A percentile compares a stretch with the other conserved stretches of the same genome.
Conservation (phyloP, 2,797 vertebrate species). For the Spinus pinus region DNA sequence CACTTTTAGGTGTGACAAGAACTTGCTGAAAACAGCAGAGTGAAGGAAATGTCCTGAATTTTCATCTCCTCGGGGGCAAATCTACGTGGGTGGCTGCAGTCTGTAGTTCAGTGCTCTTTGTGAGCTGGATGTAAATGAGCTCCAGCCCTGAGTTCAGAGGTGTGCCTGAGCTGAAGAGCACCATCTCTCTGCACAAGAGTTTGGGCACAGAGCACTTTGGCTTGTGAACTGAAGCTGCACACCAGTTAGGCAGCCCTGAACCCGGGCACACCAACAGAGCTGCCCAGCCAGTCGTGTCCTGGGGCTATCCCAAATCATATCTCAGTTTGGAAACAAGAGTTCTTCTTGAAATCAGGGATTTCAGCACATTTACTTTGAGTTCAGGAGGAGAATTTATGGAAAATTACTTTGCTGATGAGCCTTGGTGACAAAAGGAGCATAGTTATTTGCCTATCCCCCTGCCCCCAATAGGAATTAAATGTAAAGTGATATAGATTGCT, state of each 20-base stretch:
- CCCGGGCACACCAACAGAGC: not conserved
- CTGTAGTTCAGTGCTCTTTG: not conserved
- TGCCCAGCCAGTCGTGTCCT: slow-evolving; percentile 35
- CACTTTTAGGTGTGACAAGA: slow-evolving; percentile 13
- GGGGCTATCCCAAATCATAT: slow-evolving; percentile 10
- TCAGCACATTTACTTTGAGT: not conserved
- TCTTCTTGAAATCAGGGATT: not conserved
- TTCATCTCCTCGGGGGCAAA: not conserved
- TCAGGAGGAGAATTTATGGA: slow-evolving; percentile 35
- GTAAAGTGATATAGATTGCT: not conserved
- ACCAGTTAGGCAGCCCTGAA: not conserved
- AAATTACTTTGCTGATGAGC: slow-evolving; percentile 40
- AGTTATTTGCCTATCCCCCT: not conserved
- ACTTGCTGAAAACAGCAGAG: not conserved
- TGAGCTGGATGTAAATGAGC: not conserved
- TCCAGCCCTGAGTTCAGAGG: not conserved
- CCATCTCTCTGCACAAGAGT: not conserved
- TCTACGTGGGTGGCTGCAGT: not conserved
- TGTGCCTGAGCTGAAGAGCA: not conserved
- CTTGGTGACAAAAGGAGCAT: slow-evolving; percentile 17
- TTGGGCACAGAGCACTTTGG: not conserved
- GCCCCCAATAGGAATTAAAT: not conserved
- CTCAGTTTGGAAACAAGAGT: not conserved
- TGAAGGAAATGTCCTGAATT: slow-evolving; percentile 13
- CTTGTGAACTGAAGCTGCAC: accelerated